Percentiles rank a stretch among this genome's conserved stretches.
Evolutionary conservation across 1,140 invertebrate genomes (phyloP).

Genomic region (Platorchestia sp.): DNA sequence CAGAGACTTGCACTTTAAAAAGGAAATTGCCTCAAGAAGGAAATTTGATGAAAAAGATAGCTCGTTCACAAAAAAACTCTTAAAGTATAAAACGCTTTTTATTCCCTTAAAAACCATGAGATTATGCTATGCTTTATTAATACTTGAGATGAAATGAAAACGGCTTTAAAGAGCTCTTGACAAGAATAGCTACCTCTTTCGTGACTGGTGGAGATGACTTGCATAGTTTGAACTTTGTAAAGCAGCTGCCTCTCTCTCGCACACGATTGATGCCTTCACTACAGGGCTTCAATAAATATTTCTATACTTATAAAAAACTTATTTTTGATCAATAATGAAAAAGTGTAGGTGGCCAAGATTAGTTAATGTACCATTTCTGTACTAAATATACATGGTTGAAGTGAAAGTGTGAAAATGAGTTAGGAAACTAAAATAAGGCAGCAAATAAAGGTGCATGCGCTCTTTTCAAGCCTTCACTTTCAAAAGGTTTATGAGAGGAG

Average conservation of each 20-base stretch:
- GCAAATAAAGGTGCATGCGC: too few relatives aligned
- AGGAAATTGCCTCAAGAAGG: neutral
- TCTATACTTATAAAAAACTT: neutral
- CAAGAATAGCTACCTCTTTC: neutral
- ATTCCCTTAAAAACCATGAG: neutral
- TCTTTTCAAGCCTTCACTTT: too few relatives aligned
- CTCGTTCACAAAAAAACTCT: neutral
- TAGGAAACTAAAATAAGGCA: neutral
- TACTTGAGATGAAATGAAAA: neutral
- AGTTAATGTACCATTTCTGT: neutral
- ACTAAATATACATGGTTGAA: neutral
- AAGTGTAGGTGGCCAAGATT: neutral
- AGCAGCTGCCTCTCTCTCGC: neutral
- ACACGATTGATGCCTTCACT: neutral
- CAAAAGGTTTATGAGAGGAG: too few relatives aligned
- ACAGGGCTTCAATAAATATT: neutral
- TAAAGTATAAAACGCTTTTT: neutral
- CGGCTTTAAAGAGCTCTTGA: neutral
- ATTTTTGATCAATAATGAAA: neutral
- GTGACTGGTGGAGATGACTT: slow-evolving; percentile 9
- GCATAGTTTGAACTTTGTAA: slow-evolving; percentile 28
- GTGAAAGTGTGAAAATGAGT: neutral
- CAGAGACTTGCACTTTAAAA: neutral
- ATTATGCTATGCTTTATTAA: neutral
- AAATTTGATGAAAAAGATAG: neutral